Base-by-base conservation (phyloP, 2,888 invertebrate genomes). In the Tetragnatha montana region DNA sequence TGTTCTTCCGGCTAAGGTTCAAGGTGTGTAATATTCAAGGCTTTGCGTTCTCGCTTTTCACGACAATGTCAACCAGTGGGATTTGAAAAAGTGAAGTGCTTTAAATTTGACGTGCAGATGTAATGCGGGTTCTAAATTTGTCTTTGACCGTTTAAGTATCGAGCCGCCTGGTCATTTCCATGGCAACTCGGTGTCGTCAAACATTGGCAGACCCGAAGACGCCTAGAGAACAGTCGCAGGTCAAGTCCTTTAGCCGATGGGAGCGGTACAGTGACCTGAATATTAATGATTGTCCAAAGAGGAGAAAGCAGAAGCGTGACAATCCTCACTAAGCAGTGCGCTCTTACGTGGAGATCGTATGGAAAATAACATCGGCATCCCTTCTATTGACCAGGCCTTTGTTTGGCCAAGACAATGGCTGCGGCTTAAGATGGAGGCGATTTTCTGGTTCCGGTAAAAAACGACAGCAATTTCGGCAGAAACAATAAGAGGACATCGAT, bases 401-500 rank as follows among this genome's bases (percentile, higher is more conserved):
- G 85, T 85, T 89, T 78, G 50, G 8, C 21, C 19, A 68, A 76
- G 74, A 89, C 89, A 89, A 89, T 89, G 69, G 89, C 81, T 68
- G 50, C 17, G 60, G 88, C 83, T 88, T 88, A 83, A 83, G 83
- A 83, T 78, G 71, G 78, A 22, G 35, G 21, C 50, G 88, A 88
- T 88, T 79, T 88, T 88, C 81, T 82, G 69, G 84, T 84, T 84
- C 75, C 81, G 80, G 89, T 75, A 80, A 75, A 81, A 80, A 51
- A 75, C 75, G 71, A 68, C 19, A 12, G 47, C 74, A 51, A 81
- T 35, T 35, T 35, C 4, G 70, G 22, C 14, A 14, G 71, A 76
- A 89, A 89, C 89, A 89, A 89, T 89, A 80, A 85, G 79, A 84
- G 76, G 84, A 81, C 88, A 78, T 88, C 68, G 74, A 83, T 21